Conservation (phyloP, 2,888 invertebrate species). For the Chloroclystis v-ata region DNA sequence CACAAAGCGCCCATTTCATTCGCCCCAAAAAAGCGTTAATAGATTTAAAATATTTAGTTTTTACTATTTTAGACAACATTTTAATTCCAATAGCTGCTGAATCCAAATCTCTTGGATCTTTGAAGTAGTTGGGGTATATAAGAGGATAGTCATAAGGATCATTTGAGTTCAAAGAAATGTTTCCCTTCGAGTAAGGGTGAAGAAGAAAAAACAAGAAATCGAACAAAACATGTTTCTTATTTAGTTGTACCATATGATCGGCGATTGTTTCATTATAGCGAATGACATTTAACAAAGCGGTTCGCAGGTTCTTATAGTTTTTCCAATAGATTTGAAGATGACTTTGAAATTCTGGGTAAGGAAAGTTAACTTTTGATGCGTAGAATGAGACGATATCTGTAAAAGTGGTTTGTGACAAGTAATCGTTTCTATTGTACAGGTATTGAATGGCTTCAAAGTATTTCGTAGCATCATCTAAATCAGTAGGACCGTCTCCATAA, state of each 20-base stretch:
- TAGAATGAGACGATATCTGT: conserved; percentile 70
- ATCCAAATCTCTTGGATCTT: conserved; percentile 71
- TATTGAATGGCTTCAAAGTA: conserved; percentile 63
- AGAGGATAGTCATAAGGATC: conserved; percentile 72
- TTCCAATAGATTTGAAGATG: conserved; percentile 38
- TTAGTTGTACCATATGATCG: conserved; percentile 39
- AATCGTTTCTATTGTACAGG: conserved; percentile 69
- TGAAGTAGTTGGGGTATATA: conserved; percentile 81
- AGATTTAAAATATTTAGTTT: conserved; percentile 43
- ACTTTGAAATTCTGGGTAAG: conserved; percentile 48
- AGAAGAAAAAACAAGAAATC: conserved; percentile 51
- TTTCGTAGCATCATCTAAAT: conserved; percentile 32
- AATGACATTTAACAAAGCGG: conserved; percentile 1
- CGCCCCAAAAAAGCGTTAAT: conserved; percentile 42
- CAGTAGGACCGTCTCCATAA: conserved; percentile 42
- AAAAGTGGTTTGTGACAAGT: conserved; percentile 61
- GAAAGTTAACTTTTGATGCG: conserved; percentile 37
- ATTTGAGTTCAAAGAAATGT: conserved; percentile 71
- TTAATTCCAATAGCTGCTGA: conserved; percentile 41
- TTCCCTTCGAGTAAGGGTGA: conserved; percentile 74
- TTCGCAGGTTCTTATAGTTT: conserved; percentile 51
- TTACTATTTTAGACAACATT: conserved; percentile 41
- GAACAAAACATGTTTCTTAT: conserved; percentile 45
- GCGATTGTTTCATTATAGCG: conserved; percentile 38
- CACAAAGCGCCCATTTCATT: conserved; percentile 42